phyloP scores from a whole-genome alignment of 2,888 invertebrate genomes.

The Lordiphosa fenestrarum region DNA sequence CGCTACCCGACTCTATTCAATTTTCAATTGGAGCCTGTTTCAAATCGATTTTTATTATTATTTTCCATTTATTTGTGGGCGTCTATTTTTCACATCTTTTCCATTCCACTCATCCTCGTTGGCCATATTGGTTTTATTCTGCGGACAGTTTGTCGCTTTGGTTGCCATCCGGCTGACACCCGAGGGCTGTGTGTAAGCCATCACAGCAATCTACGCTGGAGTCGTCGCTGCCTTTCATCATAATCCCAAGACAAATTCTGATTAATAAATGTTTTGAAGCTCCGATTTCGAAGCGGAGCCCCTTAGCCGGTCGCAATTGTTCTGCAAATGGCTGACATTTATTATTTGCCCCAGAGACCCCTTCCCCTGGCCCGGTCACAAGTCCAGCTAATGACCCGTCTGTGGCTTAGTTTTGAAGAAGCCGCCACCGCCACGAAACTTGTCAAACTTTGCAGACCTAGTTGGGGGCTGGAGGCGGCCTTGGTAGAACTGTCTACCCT shows the following conservation, averaged over 20 bases:
- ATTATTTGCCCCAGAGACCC: conserved; percentile 34
- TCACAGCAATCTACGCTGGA: conserved; percentile 26
- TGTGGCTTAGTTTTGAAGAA: conserved; percentile 38
- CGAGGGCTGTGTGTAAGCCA: conserved; percentile 6
- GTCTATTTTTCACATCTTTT: conserved; percentile 15
- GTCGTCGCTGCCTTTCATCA: neutral
- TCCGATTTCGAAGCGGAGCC: conserved; percentile 27
- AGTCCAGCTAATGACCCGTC: conserved; percentile 53
- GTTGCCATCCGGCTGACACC: conserved; percentile 8
- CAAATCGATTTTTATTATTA: conserved; percentile 73
- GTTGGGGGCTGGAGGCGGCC: conserved; percentile 6
- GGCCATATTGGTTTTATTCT: conserved; percentile 26
- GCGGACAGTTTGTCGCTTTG: conserved; percentile 46
- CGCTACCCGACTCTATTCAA: conserved; percentile 58
- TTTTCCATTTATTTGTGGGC: conserved; percentile 45
- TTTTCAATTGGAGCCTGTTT: conserved; percentile 70
- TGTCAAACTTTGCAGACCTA: conserved; percentile 12
- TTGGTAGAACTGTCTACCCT: conserved; percentile 56
- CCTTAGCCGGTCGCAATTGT: conserved; percentile 41
- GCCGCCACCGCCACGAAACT: conserved; percentile 26
- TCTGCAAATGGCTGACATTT: conserved; percentile 55
- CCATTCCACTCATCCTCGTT: conserved; percentile 24
- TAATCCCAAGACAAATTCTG: conserved; percentile 40
- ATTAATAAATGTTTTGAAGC: conserved; percentile 43
- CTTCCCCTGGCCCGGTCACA: conserved; percentile 6